Percentiles rank a stretch among this genome's conserved stretches.
Conservation (phyloP, 1,140 invertebrate genomes). For the Atta colombica region DNA sequence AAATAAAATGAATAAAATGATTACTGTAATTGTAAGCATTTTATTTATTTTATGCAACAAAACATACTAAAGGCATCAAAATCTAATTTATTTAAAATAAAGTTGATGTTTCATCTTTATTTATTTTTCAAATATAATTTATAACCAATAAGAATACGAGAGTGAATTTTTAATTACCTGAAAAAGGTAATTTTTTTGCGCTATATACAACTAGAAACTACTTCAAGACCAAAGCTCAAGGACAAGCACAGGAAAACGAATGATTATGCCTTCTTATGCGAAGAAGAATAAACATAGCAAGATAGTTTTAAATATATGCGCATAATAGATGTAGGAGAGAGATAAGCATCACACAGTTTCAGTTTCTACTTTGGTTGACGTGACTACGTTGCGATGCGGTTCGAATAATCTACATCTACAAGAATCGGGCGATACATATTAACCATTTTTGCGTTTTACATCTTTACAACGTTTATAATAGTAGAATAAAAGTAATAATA, state of each 20-base stretch:
- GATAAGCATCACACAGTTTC: conserved; percentile 45
- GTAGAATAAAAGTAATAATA: conserved; percentile 10
- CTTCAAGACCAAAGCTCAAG: conserved; percentile 15
- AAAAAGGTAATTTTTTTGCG: neutral
- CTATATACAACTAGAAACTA: neutral
- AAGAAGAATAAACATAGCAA: conserved; percentile 16
- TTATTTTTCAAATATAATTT: no score
- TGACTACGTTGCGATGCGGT: conserved; percentile 3
- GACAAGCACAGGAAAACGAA: conserved; percentile 4
- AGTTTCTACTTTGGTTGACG: conserved; percentile 32
- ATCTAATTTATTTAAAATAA: no score
- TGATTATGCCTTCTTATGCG: conserved; percentile 46
- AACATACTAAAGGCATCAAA: no score
- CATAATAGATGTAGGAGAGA: conserved; percentile 68
- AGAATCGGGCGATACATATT: conserved; percentile 8
- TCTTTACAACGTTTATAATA: neutral
- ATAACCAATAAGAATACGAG: no score
- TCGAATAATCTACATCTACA: conserved; percentile 38
- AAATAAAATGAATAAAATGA: no score
- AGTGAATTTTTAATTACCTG: no score
- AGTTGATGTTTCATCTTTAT: no score
- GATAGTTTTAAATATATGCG: conserved; percentile 67
- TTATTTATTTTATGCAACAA: no score
- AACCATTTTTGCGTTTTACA: conserved; percentile 6
- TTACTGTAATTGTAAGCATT: no score